Evolutionary conservation across 1,140 invertebrate species (phyloP), one percentile per base, ranked within the genome.

Genomic region (Aphidius gifuensis): DNA sequence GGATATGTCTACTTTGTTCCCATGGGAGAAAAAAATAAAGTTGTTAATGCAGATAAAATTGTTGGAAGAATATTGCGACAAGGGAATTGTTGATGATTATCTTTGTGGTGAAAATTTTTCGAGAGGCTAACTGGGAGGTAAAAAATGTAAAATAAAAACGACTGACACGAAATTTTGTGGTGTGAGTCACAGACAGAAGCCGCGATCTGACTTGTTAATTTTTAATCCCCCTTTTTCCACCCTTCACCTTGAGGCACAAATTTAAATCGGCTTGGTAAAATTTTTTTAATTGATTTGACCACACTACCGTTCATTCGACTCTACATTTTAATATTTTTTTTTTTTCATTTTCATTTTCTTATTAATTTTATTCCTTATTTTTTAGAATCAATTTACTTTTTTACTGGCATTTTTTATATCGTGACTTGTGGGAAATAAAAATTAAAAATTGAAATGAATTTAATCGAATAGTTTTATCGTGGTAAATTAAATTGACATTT

Each of bases 171-270:
- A 32, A 32, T 6, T 55, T 9, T 42, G 53, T 40, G 53, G 45
- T 57, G 46, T 21, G 58, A 45, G 55, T 58, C 60, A 62, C 64
- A 69, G 68, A 75, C 69, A 58, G 62, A 53, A 59, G 49, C 48
- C 38, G 47, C 50, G 59, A 80, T 80, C 79, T 76, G 77, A 79
- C 79, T 80, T 80, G 79, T 79, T 80, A 79, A 80, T 80, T 78
- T 78, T 64, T 76, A 75, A 71, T 32, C 23, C 23, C 72, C 65
- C 39, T 43, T n/a, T n/a, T 7, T 11, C 38, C 0, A 11, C n/a
- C 6, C 40, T 43, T 16, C 40, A 9, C 40, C 50, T 40, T 9
- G 7, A 21, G n/a, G 76, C 76, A 80, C 77, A 79, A 80, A 79
- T 80, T 78, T 73, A 59, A 66, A 67, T 66, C 69, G 66, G 61